Percentiles rank a stretch among this genome's conserved stretches.
phyloP scores from a whole-genome alignment of 2,888 invertebrate species.

The Heteropelma amictum region DNA sequence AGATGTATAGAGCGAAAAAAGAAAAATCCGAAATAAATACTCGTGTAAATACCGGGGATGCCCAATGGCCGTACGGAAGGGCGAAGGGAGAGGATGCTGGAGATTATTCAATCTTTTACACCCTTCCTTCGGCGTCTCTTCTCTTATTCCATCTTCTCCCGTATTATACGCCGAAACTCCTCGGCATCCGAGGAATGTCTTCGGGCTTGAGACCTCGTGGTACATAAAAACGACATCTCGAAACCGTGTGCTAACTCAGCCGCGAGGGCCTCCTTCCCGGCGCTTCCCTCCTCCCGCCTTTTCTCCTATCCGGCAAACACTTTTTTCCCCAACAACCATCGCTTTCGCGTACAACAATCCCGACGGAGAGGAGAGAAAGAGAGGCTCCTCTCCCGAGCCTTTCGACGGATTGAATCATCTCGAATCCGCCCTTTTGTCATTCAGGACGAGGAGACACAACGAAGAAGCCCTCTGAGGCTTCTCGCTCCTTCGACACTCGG shows the following conservation, averaged over 20 bases:
- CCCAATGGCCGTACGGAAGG: not conserved
- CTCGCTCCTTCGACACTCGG: constrained; percentile 18
- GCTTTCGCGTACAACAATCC: not conserved
- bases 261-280: constrained; percentile 49
- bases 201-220: constrained; percentile 57
- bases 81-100: not conserved
- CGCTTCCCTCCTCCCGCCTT: constrained; percentile 48
- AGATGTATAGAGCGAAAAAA: not conserved
- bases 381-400: not conserved
- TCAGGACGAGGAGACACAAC: not conserved
- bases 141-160: constrained; percentile 34
- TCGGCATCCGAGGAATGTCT: constrained; percentile 63
- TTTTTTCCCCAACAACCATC: constrained; percentile 12
- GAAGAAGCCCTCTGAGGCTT: constrained; percentile 9
- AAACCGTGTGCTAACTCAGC: constrained; percentile 63
- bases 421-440: not conserved
- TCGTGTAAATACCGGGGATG: constrained; percentile 34
- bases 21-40: constrained; percentile 20
- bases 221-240: constrained; percentile 56
- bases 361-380: too few relatives aligned
- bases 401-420: constrained; percentile 1
- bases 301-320: constrained; percentile 20
- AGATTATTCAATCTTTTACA: constrained; percentile 44
- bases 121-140: constrained; percentile 32
- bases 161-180: too few relatives aligned